Percentiles rank a stretch among this genome's conserved stretches.
Conservation (phyloP, 2,888 invertebrate species). For the Apantesis nais region DNA sequence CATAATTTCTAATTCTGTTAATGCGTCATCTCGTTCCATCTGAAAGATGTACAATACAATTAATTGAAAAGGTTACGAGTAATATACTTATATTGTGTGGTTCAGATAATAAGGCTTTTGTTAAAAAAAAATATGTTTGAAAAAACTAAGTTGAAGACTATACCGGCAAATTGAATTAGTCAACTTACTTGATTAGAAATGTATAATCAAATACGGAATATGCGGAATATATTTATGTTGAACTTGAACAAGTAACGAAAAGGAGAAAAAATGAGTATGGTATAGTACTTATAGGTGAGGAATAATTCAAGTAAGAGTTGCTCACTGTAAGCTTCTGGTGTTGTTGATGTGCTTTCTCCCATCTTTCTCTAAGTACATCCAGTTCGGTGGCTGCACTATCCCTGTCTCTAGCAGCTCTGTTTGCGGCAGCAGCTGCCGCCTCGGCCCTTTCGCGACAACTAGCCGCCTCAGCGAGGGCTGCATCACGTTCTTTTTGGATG, state of each 20-base stretch:
- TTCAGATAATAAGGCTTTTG: background rate
- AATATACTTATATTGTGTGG: background rate
- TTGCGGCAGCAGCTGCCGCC: constrained; percentile 91
- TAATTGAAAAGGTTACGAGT: background rate
- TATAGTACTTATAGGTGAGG: background rate
- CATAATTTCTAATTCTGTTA: constrained; percentile 93
- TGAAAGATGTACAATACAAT: constrained; percentile 64
- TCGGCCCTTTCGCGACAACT: constrained; percentile 93
- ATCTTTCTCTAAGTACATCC: constrained; percentile 93
- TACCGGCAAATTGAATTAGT: background rate
- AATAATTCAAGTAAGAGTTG: background rate
- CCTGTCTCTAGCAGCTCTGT: constrained; percentile 93
- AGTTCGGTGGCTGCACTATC: constrained; percentile 94
- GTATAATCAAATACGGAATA: background rate
- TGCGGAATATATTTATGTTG: background rate
- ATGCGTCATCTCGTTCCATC: constrained; percentile 94
- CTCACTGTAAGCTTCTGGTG: constrained; percentile 93
- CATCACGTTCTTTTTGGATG: constrained; percentile 95
- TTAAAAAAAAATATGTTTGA: background rate
- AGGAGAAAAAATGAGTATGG: background rate
- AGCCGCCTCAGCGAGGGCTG: constrained; percentile 92
- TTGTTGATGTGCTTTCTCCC: constrained; percentile 94
- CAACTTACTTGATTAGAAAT: background rate
- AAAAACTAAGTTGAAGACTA: background rate
- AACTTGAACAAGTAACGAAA: background rate